Evolutionary conservation across 2,113 vertebrate genomes (phyloP), one percentile per base, ranked within the genome.

Genomic region (Varanus salvator): DNA sequence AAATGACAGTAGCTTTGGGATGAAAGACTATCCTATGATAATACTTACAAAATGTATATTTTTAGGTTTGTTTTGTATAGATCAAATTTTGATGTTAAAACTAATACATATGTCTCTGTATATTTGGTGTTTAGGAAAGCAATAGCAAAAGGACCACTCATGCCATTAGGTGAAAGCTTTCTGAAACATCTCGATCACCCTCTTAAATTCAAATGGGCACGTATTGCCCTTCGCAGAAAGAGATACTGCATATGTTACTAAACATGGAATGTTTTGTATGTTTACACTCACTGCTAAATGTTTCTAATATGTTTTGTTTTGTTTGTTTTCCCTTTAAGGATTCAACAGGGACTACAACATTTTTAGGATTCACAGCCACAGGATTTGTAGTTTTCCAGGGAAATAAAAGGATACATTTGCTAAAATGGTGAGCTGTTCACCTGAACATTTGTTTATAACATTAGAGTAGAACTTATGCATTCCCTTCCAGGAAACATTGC

Each of bases 371-470:
- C 96, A 99, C 99, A 84, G 98, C 98, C 92, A 97, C 98, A 80
- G 99, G 99, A 83, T 99, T 99, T 97, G 98, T 99, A 90, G 99
- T 99, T 92, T 99, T 99, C 96, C 99, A 99, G 95, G 99, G 99
- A 95, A 99, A 99, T 97, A 99, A 99, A 96, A 98, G 99, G 95
- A 99, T 98, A 96, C 98, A 99, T 90, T 98, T 99, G 90, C 97
- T 99, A 94, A 99, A 98, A 98, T 99, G 99, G 99, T 99, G 97
- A 97, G 96, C 82, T 64, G 8, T 66, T 91, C 25, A 88, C 91
- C 2, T 77, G 91, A 91, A 82, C 57, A 12, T 87, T 14, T 81
- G 0, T 78, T 74, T 44, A 25, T 87, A 82, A 0, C 80, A 29
- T 31, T 3, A 23, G 88, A 87, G 72, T 48, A 57, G 17, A 60